These are phyloP conservation scores for Lordiphosa stackelbergi DNA, from an alignment of 1,140 invertebrate genomes.

Conservation along the genomic window DNA sequence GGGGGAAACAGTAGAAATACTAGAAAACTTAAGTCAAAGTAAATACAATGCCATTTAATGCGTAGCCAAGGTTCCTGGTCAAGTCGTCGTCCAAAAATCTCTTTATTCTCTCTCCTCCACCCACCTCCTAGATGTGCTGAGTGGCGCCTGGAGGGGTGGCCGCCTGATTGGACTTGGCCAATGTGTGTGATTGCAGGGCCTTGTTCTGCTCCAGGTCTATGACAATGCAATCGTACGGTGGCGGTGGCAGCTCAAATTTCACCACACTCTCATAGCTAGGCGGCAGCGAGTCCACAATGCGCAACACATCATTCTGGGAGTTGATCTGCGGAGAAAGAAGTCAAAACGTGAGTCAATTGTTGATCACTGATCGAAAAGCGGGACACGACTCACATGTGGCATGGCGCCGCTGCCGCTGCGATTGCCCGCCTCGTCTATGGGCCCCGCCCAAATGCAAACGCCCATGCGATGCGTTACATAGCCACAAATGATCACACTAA, in stretches of 20 bases:
- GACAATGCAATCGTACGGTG: slow-evolving; percentile 68
- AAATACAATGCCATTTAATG: slow-evolving; percentile 60
- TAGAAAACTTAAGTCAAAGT: slow-evolving; percentile 53
- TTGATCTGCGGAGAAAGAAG: slow-evolving; percentile 54
- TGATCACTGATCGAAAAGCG: neutral
- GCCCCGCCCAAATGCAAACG: slow-evolving; percentile 75
- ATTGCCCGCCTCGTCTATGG: slow-evolving; percentile 71
- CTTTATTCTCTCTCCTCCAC: slow-evolving; percentile 37
- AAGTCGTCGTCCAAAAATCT: slow-evolving; percentile 45
- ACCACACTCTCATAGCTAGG: slow-evolving; percentile 73
- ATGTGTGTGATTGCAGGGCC: slow-evolving; percentile 41
- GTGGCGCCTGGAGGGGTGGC: slow-evolving; percentile 26
- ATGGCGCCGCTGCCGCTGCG: slow-evolving; percentile 41
- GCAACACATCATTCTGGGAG: slow-evolving; percentile 74
- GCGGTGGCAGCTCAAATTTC: slow-evolving; percentile 70
- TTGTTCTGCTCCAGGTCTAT: slow-evolving; percentile 67
- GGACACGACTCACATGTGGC: slow-evolving; percentile 50
- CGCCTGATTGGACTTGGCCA: slow-evolving; percentile 30
- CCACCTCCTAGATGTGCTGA: slow-evolving; percentile 46
- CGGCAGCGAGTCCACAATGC: slow-evolving; percentile 71
- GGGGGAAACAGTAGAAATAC: slow-evolving; percentile 41
- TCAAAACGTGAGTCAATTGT: neutral
- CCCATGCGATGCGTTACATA: slow-evolving; percentile 76
- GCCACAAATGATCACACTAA: slow-evolving; percentile 72
- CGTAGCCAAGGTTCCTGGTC: slow-evolving; percentile 14